Evolutionary conservation across 2,888 invertebrate genomes (phyloP).

Genomic region (Temnothorax unifasciatus): DNA sequence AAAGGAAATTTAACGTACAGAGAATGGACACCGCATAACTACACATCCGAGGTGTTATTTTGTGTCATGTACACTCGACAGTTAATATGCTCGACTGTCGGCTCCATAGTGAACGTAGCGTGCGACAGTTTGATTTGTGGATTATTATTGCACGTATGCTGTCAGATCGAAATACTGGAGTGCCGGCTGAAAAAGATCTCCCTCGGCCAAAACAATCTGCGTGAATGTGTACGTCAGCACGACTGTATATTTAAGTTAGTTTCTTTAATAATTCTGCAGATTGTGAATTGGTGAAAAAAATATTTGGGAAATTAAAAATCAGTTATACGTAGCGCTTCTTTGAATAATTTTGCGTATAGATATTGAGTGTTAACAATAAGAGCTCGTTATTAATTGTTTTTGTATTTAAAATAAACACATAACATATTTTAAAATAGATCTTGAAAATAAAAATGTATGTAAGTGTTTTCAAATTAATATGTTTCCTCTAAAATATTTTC

Average conservation of each 20-base stretch:
- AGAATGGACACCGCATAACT: constrained; percentile 63
- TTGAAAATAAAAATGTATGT: not conserved
- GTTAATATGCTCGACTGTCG: not conserved
- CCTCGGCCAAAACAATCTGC: not conserved
- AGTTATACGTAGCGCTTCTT: not conserved
- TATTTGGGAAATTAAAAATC: not conserved
- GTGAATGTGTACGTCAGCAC: constrained; percentile 61
- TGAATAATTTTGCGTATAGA: not conserved
- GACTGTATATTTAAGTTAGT: constrained; percentile 62
- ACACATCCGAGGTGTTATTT: not conserved
- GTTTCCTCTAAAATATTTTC: not conserved
- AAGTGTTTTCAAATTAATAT: not conserved
- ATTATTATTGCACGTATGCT: constrained; percentile 49
- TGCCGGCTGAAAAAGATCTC: constrained; percentile 49
- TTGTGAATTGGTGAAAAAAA: not conserved
- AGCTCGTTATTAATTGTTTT: not conserved
- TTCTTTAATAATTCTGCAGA: not conserved
- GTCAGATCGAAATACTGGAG: constrained; percentile 63
- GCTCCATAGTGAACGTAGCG: constrained; percentile 45
- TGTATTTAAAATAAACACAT: not conserved
- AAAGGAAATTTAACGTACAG: constrained; percentile 39
- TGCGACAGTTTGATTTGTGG: constrained; percentile 62
- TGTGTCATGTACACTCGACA: constrained; percentile 48
- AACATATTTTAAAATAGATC: not conserved
- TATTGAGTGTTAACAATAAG: not conserved